Evolutionary conservation across 2,113 vertebrate species (phyloP), one percentile per base, ranked within the genome.

Genomic region (Odontesthes bonariensis): DNA sequence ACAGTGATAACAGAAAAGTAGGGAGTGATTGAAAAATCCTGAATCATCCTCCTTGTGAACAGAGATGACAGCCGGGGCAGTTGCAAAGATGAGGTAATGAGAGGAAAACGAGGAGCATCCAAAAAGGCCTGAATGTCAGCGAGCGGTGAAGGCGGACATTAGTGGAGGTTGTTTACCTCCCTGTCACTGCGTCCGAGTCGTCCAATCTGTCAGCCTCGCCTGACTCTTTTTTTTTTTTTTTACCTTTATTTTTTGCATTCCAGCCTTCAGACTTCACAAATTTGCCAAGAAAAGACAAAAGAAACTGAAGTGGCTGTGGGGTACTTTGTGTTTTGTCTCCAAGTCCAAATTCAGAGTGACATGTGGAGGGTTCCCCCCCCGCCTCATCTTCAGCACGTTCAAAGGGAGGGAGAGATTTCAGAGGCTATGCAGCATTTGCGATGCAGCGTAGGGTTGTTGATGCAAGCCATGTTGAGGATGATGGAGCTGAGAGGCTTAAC

Each of bases 401-500:
- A 55, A 69, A 62, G 69, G 49, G 42, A 66, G 51, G 83, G 82
- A 14, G 76, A 68, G 74, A 80, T 91, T 91, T 91, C 73, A 47
- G 79, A 73, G 65, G 79, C 79, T 69, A 44, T 84, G 70, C 61
- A 74, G 81, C 67, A 63, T 88, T 85, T 72, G 79, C 64, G 66
- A 71, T 42, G 69, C 62, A 68, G 73, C 62, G 60, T 75, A 61
- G 87, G 83, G 73, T 90, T 92, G 87, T 93, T 92, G 90, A 92
- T 82, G 82, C 76, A 60, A 91, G 89, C 87, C 89, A 75, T 89
- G 87, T 88, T 93, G 85, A 83, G 82, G 92, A 93, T 93, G 92
- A 94, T 92, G 92, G 89, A 92, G 86, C 90, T 88, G 91, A 95
- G 90, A 93, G 89, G 92, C 92, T 94, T 94, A 94, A 90, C 93